Evolutionary conservation across 1,140 invertebrate species (phyloP), one percentile per base, ranked within the genome.

Genomic region (Drosophila bifasciata): DNA sequence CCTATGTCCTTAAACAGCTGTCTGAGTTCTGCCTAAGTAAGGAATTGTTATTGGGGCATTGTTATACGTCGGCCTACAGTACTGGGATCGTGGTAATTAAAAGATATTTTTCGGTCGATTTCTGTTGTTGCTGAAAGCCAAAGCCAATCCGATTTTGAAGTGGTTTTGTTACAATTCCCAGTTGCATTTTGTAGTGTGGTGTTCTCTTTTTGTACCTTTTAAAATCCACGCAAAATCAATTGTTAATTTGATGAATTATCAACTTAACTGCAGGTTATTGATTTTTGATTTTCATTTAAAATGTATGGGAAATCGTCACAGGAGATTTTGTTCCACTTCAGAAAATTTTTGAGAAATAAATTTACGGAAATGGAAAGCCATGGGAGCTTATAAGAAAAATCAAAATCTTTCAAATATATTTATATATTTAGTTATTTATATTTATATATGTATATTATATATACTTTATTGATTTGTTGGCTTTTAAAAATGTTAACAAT

Each of bases 71-170:
- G n/a, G 16, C 11, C 39, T 19, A 25, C 2, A 44, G 28, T 11
- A 15, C n/a, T 55, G 19, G 40, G 59, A 49, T 50, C 62, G 48
- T 21, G 39, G 61, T 73, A 84, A 84, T 84, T 86, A 84, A 86
- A 86, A 72, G 72, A 84, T 84, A 86, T 62, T 84, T 81, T 68
- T 56, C 48, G 48, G 45, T 55, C 52, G 46, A 43, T 50, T 64
- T 36, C 46, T 36, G 17, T 21, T 68, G 28, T 53, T 74, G 79
- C 41, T 86, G 81, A 86, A 84, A 84, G 62, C 58, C 76, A 75
- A 51, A 61, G 43, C 59, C 56, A 86, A 84, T 80, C 66, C 53
- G 48, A 60, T 64, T 76, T 59, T 5, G 11, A 17, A 13, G 66
- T 48, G 45, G 72, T 39, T 45, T 36, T 28, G n/a, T n/a, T n/a